phyloP scores from a whole-genome alignment of 2,113 vertebrate genomes.

The Bettongia penicillata region DNA sequence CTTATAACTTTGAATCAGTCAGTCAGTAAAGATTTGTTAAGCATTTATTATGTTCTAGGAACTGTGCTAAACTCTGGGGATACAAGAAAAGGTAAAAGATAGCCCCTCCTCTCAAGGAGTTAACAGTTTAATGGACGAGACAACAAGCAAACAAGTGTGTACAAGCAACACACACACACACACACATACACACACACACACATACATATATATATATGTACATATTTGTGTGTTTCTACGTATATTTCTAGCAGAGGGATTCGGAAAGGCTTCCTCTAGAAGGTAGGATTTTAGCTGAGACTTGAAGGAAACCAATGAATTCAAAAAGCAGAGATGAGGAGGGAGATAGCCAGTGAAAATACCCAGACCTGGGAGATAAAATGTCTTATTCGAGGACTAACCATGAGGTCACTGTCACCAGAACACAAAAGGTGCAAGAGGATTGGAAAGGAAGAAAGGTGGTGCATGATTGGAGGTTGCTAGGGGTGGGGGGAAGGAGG shows the following conservation, averaged over 20 bases:
- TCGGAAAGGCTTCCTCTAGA: not conserved
- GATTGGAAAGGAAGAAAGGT: not conserved
- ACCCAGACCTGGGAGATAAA: not conserved
- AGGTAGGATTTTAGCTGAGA: not conserved
- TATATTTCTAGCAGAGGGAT: no score
- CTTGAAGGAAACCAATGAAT: not conserved
- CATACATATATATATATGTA: no score
- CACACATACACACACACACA: no score
- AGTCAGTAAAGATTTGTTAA: not conserved
- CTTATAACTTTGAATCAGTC: not conserved
- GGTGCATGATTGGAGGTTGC: not conserved
- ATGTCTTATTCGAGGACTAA: not conserved
- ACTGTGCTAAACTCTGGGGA: no score
- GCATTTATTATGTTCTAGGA: no score
- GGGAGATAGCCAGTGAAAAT: not conserved
- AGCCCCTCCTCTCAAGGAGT: no score
- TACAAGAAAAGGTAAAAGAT: no score
- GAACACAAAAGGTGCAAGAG: rapidly evolving
- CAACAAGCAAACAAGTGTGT: no score
- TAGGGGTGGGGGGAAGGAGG: not conserved
- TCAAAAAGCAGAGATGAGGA: not conserved
- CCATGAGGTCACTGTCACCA: not conserved
- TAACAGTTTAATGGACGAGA: no score
- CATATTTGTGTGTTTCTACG: no score
- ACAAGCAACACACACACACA: no score